Evolutionary conservation across 2,797 vertebrate species (phyloP), one percentile per base, ranked within the genome.

Genomic region (Lateolabrax maculatus): DNA sequence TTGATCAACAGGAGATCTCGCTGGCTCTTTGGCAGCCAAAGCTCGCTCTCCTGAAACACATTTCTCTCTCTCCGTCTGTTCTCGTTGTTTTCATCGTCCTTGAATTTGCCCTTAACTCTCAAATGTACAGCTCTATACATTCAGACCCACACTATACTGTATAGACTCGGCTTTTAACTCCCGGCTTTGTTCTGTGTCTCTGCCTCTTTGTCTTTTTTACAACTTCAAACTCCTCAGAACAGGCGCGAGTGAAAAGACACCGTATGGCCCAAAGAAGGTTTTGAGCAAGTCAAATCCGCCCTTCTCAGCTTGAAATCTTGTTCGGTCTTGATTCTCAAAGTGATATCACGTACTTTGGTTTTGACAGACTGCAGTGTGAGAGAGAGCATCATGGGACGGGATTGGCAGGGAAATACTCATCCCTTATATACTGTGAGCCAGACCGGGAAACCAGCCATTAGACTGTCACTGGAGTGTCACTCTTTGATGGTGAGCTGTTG

Each of bases 1-100:
- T 92, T 91, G 90, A 93, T 92, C 89, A 87, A 62, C 79, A 84
- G 81, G 73, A 92, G 75, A 71, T 80, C 49, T 84, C 41, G 27
- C 63, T 15, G 36, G 64, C 68, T 90, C 71, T 80, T 16, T 77
- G 74, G 80, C 71, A 79, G 81, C 56, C 31, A 5, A 29, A 57
- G 74, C 80, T 72, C 29, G 29, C 63, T 76, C 49, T 58, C 55
- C 73, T 15, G 21, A 75, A 80, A 64, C 69, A 34, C 23, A 19
- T 16, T 9, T 51, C 36, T 53, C 25, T 51, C 64, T 69, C 57
- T 25, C 36, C 49, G 23, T 64, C 55, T 58, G 64, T 61, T 43
- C 63, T 61, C 62, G 56, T 77, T 67, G 58, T 79, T 65, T 71
- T 71, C 53, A 0, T 49, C 25, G 75, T 77, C 15, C 61, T 75